Evolutionary conservation across 2,888 invertebrate genomes (phyloP).

Genomic region (Iphiclides podalirius): DNA sequence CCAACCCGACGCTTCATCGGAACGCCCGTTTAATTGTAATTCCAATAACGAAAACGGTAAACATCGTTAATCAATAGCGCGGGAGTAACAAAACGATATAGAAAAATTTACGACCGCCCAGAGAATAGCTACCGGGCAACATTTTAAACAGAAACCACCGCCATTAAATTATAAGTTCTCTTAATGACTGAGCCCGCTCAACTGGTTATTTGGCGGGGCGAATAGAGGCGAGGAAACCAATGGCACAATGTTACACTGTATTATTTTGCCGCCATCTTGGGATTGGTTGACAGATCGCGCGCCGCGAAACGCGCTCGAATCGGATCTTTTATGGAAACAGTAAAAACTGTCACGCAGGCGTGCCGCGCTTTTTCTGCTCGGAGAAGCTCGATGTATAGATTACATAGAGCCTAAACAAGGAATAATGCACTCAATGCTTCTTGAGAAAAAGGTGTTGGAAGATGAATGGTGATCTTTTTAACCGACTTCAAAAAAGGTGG

Average conservation of each 20-base stretch:
- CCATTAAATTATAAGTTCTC: slow-evolving; percentile 20
- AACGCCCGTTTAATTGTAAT: slow-evolving; percentile 4
- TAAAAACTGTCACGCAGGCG: slow-evolving; percentile 15
- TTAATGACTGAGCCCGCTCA: slow-evolving; percentile 8
- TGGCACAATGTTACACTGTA: slow-evolving; percentile 10
- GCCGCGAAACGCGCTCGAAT: slow-evolving; percentile 11
- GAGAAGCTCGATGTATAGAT: too few relatives aligned
- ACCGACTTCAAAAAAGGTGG: too few relatives aligned
- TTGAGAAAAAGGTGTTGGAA: too few relatives aligned
- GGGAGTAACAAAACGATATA: slow-evolving; percentile 10
- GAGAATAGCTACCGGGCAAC: slow-evolving; percentile 10
- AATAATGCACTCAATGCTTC: too few relatives aligned
- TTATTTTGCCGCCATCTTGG: slow-evolving; percentile 14
- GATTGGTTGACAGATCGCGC: slow-evolving; percentile 18
- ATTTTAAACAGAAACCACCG: slow-evolving; percentile 10
- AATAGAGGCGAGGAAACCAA: slow-evolving; percentile 16
- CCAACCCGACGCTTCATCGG: not conserved
- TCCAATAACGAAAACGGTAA: slow-evolving; percentile 11
- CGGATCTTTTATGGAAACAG: slow-evolving; percentile 7
- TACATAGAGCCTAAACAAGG: too few relatives aligned
- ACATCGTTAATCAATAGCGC: slow-evolving; percentile 8
- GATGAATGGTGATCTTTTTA: too few relatives aligned
- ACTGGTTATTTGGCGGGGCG: slow-evolving; percentile 18
- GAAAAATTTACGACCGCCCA: slow-evolving; percentile 19
- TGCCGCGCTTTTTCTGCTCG: slow-evolving; percentile 1